A percentile compares a stretch with the other conserved stretches of the same genome.
phyloP scores from a whole-genome alignment of 2,797 vertebrate species.

The Loriculus beryllinus region DNA sequence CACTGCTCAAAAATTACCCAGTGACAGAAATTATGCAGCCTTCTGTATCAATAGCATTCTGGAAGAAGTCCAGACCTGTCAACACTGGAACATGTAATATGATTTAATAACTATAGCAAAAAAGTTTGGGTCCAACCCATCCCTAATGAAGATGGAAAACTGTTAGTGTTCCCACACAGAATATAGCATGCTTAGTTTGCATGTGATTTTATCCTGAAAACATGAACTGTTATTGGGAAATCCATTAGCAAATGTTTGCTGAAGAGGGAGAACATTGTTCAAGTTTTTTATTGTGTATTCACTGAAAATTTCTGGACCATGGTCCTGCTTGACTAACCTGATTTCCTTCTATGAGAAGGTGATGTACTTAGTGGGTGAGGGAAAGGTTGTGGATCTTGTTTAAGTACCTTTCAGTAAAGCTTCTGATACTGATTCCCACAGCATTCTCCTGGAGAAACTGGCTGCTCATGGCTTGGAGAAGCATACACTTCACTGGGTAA shows the following conservation, averaged over 20 bases:
- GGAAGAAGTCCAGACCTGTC: conserved; percentile 28
- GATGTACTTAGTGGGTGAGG: fast-evolving
- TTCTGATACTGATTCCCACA: neutral
- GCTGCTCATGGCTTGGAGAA: neutral
- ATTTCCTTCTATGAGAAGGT: neutral
- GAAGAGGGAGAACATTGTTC: conserved; percentile 2
- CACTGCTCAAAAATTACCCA: conserved; percentile 25
- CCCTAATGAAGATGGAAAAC: conserved; percentile 40
- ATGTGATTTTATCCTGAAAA: conserved; percentile 52
- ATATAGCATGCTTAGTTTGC: neutral
- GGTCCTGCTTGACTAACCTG: neutral
- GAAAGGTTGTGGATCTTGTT: neutral
- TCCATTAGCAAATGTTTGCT: conserved; percentile 28
- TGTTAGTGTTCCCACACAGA: neutral
- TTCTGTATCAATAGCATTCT: conserved; percentile 35
- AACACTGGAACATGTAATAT: neutral
- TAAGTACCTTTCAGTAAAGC: neutral
- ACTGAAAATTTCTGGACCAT: neutral
- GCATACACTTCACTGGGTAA: neutral
- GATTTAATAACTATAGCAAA: conserved; percentile 37
- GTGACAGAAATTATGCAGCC: conserved; percentile 11
- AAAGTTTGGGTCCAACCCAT: conserved; percentile 5
- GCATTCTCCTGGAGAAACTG: neutral
- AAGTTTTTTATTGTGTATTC: neutral
- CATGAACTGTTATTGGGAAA: conserved; percentile 49